Percentiles rank a stretch among this genome's conserved stretches.
Conservation (phyloP, 2,888 invertebrate species). For the Spicauda simplicius region DNA sequence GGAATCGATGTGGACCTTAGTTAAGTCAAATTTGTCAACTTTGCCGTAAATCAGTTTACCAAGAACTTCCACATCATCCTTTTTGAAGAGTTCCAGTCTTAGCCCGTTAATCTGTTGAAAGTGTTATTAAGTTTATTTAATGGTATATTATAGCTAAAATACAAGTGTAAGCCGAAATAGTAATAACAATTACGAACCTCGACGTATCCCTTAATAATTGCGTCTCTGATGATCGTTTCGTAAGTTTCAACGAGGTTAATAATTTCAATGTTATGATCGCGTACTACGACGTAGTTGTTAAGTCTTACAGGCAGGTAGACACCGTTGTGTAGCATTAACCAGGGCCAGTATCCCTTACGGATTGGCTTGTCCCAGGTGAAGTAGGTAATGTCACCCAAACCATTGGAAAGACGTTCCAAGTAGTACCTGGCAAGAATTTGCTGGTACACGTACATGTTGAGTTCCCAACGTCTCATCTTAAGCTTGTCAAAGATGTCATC, state of each 20-base stretch:
- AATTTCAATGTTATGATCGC: conserved; percentile 58
- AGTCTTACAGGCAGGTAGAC: conserved; percentile 79
- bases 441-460: conserved; percentile 85
- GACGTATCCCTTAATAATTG: conserved; percentile 82
- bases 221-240: conserved; percentile 83
- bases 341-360: conserved; percentile 83
- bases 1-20: conserved; percentile 61
- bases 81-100: conserved; percentile 64
- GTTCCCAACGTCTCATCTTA: conserved; percentile 73
- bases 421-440: conserved; percentile 86
- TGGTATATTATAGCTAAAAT: neutral
- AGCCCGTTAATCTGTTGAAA: conserved; percentile 64
- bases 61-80: conserved; percentile 80
- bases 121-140: neutral
- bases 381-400: conserved; percentile 67
- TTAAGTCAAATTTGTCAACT: conserved; percentile 65
- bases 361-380: conserved; percentile 76
- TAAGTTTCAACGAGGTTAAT: conserved; percentile 60
- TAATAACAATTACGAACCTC: conserved; percentile 55
- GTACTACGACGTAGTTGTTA: conserved; percentile 65
- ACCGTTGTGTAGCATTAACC: conserved; percentile 81
- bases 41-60: conserved; percentile 80
- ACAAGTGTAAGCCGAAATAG: too few relatives aligned
- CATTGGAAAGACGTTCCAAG: conserved; percentile 79
- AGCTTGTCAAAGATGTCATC: conserved; percentile 63